These are phyloP conservation scores for Notospermus geniculatus DNA, from an alignment of 1,140 invertebrate species.

Conservation along the genomic window DNA sequence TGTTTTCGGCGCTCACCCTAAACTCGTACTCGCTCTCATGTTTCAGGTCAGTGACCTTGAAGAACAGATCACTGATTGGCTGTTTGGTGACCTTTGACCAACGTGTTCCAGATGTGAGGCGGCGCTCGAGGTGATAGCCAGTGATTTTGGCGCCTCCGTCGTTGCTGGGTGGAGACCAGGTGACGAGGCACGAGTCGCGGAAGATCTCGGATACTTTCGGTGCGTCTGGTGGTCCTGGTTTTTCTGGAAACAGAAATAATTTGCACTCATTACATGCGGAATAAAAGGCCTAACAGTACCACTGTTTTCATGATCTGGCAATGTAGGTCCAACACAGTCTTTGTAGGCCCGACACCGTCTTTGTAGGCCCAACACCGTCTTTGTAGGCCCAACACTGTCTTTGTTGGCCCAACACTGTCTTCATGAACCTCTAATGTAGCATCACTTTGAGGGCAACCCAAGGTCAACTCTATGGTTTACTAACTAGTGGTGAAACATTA, in stretches of 20 bases:
- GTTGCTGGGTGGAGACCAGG: conserved; percentile 59
- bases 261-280: too few species aligned
- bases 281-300: too few species aligned
- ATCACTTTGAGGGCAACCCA: too few species aligned
- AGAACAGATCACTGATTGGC: conserved; percentile 27
- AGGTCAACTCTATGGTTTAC: too few species aligned
- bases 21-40: conserved; percentile 87
- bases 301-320: too few species aligned
- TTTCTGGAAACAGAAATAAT: conserved; percentile 62
- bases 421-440: too few species aligned
- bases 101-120: conserved; percentile 63
- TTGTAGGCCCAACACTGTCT: too few species aligned
- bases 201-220: conserved; percentile 90
- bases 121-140: conserved; percentile 89
- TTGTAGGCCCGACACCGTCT: too few species aligned
- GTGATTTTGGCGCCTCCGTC: conserved; percentile 62
- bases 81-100: conserved; percentile 41
- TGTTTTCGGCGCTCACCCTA: conserved; percentile 92
- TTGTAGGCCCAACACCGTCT: too few species aligned
- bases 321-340: too few species aligned
- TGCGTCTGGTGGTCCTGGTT: conserved; percentile 85
- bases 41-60: conserved; percentile 41
- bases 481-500: not conserved
- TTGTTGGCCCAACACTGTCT: too few species aligned
- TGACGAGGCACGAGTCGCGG: conserved; percentile 86